Conservation (phyloP, 1,140 invertebrate species). For the Drosophila dunni region DNA sequence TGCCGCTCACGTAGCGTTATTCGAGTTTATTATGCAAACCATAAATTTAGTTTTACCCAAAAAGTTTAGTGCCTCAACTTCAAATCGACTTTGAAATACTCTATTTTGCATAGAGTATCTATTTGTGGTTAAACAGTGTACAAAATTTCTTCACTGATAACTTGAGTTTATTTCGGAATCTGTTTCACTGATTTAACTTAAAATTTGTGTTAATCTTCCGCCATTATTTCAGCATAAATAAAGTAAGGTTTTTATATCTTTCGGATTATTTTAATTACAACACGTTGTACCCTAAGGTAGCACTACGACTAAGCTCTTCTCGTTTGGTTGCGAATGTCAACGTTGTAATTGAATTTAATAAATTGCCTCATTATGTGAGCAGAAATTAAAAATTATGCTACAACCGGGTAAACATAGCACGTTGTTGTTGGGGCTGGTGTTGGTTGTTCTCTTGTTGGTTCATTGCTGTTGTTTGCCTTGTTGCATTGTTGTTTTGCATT, state of each 20-base stretch:
- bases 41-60: conserved; percentile 11
- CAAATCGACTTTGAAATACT: not conserved
- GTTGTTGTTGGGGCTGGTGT: conserved; percentile 29
- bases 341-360: conserved; percentile 81
- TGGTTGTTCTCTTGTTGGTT: conserved; percentile 12
- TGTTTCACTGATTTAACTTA: too few species aligned
- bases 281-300: not conserved
- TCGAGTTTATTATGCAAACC: conserved; percentile 20
- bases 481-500: conserved; percentile 67
- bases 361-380: conserved; percentile 77
- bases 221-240: too few species aligned
- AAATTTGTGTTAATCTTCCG: conserved; percentile 1
- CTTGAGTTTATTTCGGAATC: not conserved
- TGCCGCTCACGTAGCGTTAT: conserved; percentile 7
- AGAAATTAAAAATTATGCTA: conserved; percentile 75
- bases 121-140: too few species aligned
- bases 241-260: too few species aligned
- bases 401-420: conserved; percentile 48
- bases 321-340: conserved; percentile 57
- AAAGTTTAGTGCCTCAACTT: not conserved
- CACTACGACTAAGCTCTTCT: not conserved
- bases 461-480: conserved; percentile 36
- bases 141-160: too few species aligned
- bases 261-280: not conserved
- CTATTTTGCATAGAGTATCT: not conserved